A percentile compares a stretch with the other conserved stretches of the same genome.
These are phyloP conservation scores for Fabriciana adippe DNA, from an alignment of 2,888 invertebrate species.

Conservation along the genomic window DNA sequence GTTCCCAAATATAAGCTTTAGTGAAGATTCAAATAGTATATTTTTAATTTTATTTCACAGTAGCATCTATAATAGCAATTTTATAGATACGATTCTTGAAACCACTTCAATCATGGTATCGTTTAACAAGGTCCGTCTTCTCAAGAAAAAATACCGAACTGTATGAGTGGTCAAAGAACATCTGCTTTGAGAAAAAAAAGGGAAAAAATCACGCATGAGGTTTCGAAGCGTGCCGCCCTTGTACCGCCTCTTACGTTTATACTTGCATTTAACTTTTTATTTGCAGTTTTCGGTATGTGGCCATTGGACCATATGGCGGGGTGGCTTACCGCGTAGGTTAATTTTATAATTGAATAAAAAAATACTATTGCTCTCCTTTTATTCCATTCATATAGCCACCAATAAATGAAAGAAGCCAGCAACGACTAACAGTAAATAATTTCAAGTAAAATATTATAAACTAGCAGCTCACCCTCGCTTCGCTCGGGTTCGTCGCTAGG, in stretches of 20 bases:
- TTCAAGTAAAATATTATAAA: too few relatives aligned
- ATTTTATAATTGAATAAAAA: slow-evolving; percentile 20
- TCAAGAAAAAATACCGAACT: slow-evolving; percentile 56
- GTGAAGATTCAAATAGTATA: neutral
- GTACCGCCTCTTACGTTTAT: slow-evolving; percentile 64
- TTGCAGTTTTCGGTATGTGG: slow-evolving; percentile 52
- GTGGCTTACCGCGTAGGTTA: slow-evolving; percentile 38
- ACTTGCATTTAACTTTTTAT: slow-evolving; percentile 62
- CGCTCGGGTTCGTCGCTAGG: too few relatives aligned
- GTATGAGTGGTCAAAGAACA: slow-evolving; percentile 77
- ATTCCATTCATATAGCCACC: neutral
- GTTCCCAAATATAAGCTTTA: neutral
- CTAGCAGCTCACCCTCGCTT: too few relatives aligned
- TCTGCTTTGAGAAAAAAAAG: slow-evolving; percentile 63
- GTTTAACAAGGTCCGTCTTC: slow-evolving; percentile 54
- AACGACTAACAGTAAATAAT: too few relatives aligned
- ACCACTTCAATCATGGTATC: slow-evolving; percentile 67
- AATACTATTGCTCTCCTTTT: neutral
- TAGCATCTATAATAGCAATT: slow-evolving; percentile 4
- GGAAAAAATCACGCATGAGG: slow-evolving; percentile 56
- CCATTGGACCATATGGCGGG: slow-evolving; percentile 55
- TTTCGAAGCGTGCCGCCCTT: slow-evolving; percentile 73
- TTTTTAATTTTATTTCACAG: neutral
- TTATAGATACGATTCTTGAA: slow-evolving; percentile 37
- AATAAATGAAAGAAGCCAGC: too few relatives aligned